Percentiles rank a stretch among this genome's conserved stretches.
phyloP scores from a whole-genome alignment of 2,113 vertebrate genomes.

The Neolamprologus hecqui region DNA sequence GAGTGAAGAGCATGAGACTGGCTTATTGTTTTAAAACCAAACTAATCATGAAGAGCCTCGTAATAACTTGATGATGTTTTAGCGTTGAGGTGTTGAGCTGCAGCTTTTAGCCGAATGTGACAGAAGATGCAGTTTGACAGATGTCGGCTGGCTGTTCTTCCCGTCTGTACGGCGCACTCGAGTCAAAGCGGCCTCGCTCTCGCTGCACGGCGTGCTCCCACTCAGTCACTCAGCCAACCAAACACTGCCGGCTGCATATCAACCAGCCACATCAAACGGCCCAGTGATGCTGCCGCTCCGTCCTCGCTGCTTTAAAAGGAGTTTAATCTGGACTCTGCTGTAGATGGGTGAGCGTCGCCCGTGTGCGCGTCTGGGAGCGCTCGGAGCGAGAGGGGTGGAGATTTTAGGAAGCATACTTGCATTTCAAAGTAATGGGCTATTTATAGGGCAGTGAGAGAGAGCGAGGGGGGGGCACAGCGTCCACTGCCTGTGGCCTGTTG shows the following conservation, averaged over 20 bases:
- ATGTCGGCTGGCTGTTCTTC: not conserved
- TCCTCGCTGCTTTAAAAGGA: not conserved
- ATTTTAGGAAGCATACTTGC: constrained; percentile 16
- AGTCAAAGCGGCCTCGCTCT: not conserved
- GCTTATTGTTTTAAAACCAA: not conserved
- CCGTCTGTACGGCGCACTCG: not conserved
- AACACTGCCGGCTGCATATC: not conserved
- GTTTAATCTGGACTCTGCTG: constrained; percentile 6
- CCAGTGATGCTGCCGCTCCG: not conserved
- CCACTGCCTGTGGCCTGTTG: not conserved
- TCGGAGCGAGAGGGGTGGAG: not conserved
- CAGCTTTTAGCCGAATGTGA: not conserved
- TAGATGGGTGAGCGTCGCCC: not conserved
- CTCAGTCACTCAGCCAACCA: not conserved
- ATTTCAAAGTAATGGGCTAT: constrained; percentile 58
- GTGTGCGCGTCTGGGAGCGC: not conserved
- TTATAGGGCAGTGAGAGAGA: constrained; percentile 27
- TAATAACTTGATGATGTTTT: not conserved
- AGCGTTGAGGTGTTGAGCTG: fast-evolving
- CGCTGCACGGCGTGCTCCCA: not conserved
- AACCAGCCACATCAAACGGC: constrained; percentile 6
- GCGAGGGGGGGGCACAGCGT: not conserved
- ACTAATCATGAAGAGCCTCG: fast-evolving
- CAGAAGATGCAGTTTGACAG: not conserved
- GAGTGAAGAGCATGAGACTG: fast-evolving